phyloP scores from a whole-genome alignment of 2,888 invertebrate species.

The Epirrhoe alternata region DNA sequence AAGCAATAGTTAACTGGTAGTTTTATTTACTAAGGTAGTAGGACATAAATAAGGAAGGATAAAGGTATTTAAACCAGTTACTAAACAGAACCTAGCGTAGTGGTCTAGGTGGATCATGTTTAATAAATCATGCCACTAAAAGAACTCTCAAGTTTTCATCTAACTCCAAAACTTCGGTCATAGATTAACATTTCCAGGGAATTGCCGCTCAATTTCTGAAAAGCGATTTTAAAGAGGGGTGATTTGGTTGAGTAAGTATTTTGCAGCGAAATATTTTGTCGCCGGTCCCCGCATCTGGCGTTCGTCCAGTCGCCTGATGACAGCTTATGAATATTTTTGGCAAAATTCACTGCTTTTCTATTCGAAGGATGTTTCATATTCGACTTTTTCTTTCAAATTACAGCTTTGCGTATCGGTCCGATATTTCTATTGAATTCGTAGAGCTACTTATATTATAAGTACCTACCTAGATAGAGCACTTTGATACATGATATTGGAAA shows the following conservation, averaged over 20 bases:
- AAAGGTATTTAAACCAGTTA: background rate
- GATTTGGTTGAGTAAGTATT: slow-evolving; percentile 80
- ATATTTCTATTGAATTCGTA: slow-evolving; percentile 29
- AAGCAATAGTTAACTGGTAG: background rate
- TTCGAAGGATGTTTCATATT: slow-evolving; percentile 67
- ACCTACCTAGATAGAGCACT: too few relatives aligned
- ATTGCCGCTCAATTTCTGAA: slow-evolving; percentile 72
- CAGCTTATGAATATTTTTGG: slow-evolving; percentile 85
- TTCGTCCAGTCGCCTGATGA: slow-evolving; percentile 82
- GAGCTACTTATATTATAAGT: slow-evolving; percentile 10
- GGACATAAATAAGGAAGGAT: background rate
- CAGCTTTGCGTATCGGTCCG: slow-evolving; percentile 30
- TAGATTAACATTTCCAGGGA: slow-evolving; percentile 61
- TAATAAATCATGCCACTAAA: slow-evolving; percentile 18
- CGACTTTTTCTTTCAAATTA: slow-evolving; percentile 68
- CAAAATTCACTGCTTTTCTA: slow-evolving; percentile 75
- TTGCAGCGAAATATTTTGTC: slow-evolving; percentile 82
- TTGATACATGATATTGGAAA: background rate
- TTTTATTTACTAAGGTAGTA: background rate
- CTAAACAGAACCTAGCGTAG: background rate
- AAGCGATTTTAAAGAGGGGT: slow-evolving; percentile 80
- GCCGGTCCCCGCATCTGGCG: slow-evolving; percentile 81
- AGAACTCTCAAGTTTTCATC: slow-evolving; percentile 26
- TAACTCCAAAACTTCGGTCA: slow-evolving; percentile 48
- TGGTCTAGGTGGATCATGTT: background rate